These are phyloP conservation scores for Matsumurasca onukii DNA, from an alignment of 1,140 invertebrate species.

Conservation along the genomic window DNA sequence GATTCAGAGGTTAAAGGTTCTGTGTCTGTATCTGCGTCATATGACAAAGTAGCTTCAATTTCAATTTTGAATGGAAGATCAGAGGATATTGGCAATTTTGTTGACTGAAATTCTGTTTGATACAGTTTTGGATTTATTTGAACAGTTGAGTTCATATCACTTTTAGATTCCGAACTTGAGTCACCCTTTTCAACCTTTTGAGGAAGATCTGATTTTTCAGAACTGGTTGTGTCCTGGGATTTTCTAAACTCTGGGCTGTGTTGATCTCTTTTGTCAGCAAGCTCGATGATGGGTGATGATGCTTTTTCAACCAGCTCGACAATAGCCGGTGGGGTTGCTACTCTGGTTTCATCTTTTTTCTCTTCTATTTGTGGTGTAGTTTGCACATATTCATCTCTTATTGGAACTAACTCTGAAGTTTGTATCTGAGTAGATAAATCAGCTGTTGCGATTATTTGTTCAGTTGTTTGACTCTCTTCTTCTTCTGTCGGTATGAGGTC, in stretches of 20 bases:
- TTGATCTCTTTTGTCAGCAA: conserved; percentile 5
- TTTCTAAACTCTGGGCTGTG: neutral
- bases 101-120: neutral
- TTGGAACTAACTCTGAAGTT: conserved; percentile 43
- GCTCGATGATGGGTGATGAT: neutral
- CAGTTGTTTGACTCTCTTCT: conserved; percentile 38
- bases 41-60: conserved; percentile 28
- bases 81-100: neutral
- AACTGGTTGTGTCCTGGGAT: neutral
- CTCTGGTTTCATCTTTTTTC: no score
- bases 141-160: neutral
- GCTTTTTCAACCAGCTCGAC: conserved; percentile 35
- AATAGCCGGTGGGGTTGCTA: no score
- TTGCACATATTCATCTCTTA: conserved; percentile 42
- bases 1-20: conserved; percentile 7
- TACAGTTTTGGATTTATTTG: conserved; percentile 2
- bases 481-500: conserved; percentile 50
- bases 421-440: conserved; percentile 45
- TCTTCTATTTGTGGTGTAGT: no score
- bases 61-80: conserved; percentile 25
- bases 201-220: neutral
- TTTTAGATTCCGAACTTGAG: neutral
- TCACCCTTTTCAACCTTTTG: neutral
- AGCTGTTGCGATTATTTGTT: conserved; percentile 36
- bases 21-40: conserved; percentile 1